phyloP scores from a whole-genome alignment of 2,113 vertebrate genomes.

The Rhinolophus ferrumequinum region DNA sequence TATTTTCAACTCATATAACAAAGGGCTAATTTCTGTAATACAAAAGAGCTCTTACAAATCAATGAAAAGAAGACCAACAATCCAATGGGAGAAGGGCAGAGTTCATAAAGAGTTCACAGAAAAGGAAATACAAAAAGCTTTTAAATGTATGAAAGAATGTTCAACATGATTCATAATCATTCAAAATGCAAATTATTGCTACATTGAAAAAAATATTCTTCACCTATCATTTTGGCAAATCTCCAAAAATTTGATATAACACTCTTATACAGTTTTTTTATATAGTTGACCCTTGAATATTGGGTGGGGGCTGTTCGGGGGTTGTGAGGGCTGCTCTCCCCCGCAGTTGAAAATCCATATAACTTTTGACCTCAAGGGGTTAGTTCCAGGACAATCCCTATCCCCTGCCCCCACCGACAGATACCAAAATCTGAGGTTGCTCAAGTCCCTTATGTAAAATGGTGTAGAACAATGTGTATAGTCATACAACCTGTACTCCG shows the following conservation, averaged over 20 bases:
- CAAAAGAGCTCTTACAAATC: background rate
- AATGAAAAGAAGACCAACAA: slow-evolving; percentile 17
- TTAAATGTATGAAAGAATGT: background rate
- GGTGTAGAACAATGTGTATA: background rate
- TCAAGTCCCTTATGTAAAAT: background rate
- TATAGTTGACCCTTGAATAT: background rate
- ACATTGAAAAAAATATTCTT: background rate
- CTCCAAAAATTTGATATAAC: background rate
- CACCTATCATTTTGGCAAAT: background rate
- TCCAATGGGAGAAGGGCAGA: background rate
- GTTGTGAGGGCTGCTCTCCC: background rate
- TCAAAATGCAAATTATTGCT: slow-evolving; percentile 4
- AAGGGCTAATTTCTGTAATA: slow-evolving; percentile 2
- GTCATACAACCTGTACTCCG: too few relatives aligned
- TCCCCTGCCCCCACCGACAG: background rate
- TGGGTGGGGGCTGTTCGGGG: too few relatives aligned
- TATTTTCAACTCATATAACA: background rate
- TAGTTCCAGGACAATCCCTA: background rate
- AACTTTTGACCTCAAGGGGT: background rate
- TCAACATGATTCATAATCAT: background rate
- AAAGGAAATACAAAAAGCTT: background rate
- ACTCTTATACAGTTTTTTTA: background rate
- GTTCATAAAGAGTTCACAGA: slow-evolving; percentile 13
- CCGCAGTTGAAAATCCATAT: background rate
- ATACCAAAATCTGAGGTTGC: background rate